Evolutionary conservation across 2,113 vertebrate species (phyloP).

Genomic region (Dinomys branickii): DNA sequence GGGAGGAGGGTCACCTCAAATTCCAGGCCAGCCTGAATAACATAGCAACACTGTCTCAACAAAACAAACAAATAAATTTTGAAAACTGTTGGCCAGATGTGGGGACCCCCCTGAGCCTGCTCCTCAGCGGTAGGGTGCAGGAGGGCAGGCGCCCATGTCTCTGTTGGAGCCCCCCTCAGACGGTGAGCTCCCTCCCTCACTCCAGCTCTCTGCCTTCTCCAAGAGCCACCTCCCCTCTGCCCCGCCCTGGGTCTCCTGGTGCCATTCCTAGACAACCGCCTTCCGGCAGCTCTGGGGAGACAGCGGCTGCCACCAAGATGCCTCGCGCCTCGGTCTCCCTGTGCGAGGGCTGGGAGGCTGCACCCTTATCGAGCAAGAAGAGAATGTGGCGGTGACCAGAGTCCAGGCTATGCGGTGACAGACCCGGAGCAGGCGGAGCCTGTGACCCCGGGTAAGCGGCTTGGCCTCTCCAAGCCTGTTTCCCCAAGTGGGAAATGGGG

Average conservation of each 20-base stretch:
- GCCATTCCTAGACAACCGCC: not conserved
- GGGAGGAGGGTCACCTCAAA: not conserved
- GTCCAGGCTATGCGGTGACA: not conserved
- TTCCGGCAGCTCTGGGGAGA: not conserved
- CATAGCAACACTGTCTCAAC: no score
- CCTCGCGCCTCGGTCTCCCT: not conserved
- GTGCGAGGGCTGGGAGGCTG: not conserved
- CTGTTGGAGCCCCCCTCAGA: not conserved
- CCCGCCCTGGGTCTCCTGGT: not conserved
- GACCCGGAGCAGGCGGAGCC: accelerated
- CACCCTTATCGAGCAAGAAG: not conserved
- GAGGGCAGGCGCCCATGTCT: not conserved
- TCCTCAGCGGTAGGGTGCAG: not conserved
- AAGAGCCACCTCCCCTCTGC: not conserved
- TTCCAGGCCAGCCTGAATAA: no score
- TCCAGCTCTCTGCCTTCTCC: not conserved
- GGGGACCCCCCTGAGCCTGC: not conserved
- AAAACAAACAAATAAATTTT: no score
- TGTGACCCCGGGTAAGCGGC: not conserved
- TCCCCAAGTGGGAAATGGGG: not conserved
- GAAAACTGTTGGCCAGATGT: not conserved
- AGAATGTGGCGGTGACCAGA: not conserved
- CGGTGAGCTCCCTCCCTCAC: not conserved
- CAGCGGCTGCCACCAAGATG: not conserved
- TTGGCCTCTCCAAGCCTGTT: not conserved